phyloP scores from a whole-genome alignment of 2,113 vertebrate species.

The Salvelinus alpinus region DNA sequence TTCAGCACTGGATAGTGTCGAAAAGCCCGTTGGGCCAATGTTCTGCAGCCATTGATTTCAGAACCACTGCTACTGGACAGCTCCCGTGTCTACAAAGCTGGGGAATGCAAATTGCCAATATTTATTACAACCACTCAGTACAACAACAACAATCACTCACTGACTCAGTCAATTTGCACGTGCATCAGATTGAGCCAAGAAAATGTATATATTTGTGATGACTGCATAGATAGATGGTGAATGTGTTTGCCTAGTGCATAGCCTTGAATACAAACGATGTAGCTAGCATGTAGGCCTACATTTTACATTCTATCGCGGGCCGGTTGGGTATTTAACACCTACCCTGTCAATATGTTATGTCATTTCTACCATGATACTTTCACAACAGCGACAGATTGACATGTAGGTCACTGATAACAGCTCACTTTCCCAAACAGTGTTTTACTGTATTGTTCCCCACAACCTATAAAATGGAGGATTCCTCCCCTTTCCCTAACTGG shows the following conservation, averaged over 20 bases:
- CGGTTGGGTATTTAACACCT: background rate
- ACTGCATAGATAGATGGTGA: background rate
- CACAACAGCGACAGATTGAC: background rate
- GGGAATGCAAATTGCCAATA: background rate
- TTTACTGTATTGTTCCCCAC: background rate
- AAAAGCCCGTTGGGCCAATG: background rate
- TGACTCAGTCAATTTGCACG: background rate
- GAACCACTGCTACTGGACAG: background rate
- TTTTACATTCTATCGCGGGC: background rate
- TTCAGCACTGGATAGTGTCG: background rate
- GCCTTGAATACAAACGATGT: background rate
- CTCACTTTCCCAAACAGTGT: background rate
- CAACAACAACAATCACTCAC: background rate
- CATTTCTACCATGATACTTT: background rate
- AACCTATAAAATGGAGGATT: constrained; percentile 37
- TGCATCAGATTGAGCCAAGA: background rate
- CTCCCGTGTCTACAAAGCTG: background rate
- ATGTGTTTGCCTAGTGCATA: background rate
- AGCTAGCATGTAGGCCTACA: background rate
- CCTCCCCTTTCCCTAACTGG: constrained; percentile 4
- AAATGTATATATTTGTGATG: background rate
- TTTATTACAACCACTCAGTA: background rate
- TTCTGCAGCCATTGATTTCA: background rate
- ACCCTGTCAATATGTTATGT: background rate
- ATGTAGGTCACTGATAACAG: background rate